phyloP scores from a whole-genome alignment of 2,113 vertebrate genomes.

The Oplegnathus fasciatus region DNA sequence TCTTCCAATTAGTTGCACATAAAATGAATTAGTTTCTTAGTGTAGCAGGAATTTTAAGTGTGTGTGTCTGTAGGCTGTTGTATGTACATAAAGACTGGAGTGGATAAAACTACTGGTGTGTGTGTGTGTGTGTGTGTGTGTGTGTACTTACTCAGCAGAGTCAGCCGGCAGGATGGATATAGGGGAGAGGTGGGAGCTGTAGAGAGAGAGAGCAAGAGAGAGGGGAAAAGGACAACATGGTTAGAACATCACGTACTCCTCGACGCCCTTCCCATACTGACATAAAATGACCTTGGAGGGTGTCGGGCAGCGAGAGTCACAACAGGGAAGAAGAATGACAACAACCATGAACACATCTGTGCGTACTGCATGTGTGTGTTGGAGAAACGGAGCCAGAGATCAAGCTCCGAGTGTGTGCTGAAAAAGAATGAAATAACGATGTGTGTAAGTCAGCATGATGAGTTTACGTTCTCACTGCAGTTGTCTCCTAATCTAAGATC shows the following conservation, averaged over 20 bases:
- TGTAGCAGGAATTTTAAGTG: background rate
- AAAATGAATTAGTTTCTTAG: background rate
- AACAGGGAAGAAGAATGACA: constrained; percentile 32
- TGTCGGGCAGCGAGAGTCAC: constrained; percentile 14
- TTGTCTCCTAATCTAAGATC: constrained; percentile 8
- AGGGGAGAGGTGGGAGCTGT: constrained; percentile 91
- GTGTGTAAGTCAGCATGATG: background rate
- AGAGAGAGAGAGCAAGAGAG: constrained; percentile 76
- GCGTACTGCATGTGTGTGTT: background rate
- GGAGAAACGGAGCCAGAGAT: background rate
- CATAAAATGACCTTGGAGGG: constrained; percentile 45
- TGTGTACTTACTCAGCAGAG: constrained; percentile 93
- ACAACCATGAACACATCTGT: background rate
- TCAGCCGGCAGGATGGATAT: constrained; percentile 93
- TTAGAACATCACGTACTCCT: constrained; percentile 68
- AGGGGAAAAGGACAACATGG: constrained; percentile 45
- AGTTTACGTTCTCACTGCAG: background rate
- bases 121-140: constrained; percentile 21
- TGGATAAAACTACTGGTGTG: background rate
- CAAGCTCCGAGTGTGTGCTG: background rate
- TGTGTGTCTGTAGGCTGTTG: background rate
- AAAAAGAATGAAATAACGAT: background rate
- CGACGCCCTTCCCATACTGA: background rate
- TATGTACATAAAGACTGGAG: background rate
- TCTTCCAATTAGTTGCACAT: background rate